These are phyloP conservation scores for Pilophorus perplexus DNA, from an alignment of 2,888 invertebrate species.

Conservation along the genomic window DNA sequence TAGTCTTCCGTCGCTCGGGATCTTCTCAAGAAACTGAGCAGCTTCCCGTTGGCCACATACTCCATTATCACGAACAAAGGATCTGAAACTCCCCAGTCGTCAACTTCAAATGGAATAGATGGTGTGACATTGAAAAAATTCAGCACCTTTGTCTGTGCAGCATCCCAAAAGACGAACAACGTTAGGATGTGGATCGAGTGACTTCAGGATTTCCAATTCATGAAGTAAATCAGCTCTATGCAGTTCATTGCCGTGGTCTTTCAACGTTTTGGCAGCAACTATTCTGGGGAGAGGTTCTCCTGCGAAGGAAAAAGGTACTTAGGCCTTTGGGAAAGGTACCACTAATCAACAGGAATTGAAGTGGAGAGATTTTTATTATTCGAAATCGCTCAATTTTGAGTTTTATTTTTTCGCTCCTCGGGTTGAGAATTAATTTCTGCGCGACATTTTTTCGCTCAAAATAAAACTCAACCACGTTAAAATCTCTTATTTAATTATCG, in stretches of 20 bases:
- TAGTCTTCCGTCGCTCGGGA: constrained; percentile 81
- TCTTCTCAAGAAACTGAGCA: constrained; percentile 82
- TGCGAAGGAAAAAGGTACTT: constrained; percentile 50
- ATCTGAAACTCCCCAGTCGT: no score
- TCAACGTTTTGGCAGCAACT: constrained; percentile 92
- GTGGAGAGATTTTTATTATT: no score
- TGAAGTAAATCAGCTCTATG: constrained; percentile 83
- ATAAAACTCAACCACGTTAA: no score
- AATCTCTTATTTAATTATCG: no score
- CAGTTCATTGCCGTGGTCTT: constrained; percentile 84
- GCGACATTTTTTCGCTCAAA: no score
- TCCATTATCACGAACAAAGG: constrained; percentile 91
- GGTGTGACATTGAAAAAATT: no score
- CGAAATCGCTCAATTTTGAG: no score
- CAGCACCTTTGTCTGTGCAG: constrained; percentile 78
- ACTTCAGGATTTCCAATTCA: constrained; percentile 88
- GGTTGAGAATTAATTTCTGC: no score
- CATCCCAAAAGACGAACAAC: constrained; percentile 84
- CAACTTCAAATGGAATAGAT: no score
- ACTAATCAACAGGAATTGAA: no score
- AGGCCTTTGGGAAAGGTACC: no score
- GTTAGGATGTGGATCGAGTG: constrained; percentile 83
- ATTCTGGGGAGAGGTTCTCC: constrained; percentile 71
- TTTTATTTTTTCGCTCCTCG: no score
- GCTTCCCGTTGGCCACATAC: constrained; percentile 81